Evolutionary conservation across 2,888 invertebrate species (phyloP).

Genomic region (Dolomedes plantarius): DNA sequence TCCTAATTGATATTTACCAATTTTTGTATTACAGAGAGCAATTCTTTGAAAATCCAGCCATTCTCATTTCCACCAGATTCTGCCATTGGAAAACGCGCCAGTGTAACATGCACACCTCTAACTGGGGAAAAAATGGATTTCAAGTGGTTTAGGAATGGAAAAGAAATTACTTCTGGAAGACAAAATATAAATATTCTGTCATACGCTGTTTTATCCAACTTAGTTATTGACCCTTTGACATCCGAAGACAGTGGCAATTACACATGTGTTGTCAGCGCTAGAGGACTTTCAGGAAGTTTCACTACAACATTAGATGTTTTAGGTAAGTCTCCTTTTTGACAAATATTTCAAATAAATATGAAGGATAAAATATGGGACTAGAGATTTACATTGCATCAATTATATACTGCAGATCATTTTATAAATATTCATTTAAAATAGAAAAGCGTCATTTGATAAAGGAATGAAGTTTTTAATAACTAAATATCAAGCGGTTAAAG

Average conservation of each 20-base stretch:
- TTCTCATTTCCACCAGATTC: slow-evolving; percentile 48
- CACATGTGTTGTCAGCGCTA: slow-evolving; percentile 42
- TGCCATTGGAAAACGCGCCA: slow-evolving; percentile 41
- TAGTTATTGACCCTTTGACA: slow-evolving; percentile 39
- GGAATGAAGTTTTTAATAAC: too few relatives aligned
- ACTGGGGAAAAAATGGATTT: slow-evolving; percentile 58
- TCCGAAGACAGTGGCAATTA: slow-evolving; percentile 62
- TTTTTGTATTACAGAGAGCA: slow-evolving; percentile 20
- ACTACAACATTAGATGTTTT: slow-evolving; percentile 47
- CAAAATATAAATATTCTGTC: slow-evolving; percentile 36
- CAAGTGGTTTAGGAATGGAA: slow-evolving; percentile 52
- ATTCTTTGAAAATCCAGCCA: slow-evolving; percentile 45
- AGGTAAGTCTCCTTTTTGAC: slow-evolving; percentile 23
- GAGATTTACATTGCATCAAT: too few relatives aligned
- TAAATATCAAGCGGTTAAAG: too few relatives aligned
- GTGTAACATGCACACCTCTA: slow-evolving; percentile 33
- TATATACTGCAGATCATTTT: too few relatives aligned
- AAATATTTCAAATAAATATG: background rate
- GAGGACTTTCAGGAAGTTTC: slow-evolving; percentile 35
- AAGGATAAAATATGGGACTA: too few relatives aligned
- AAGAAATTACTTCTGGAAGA: slow-evolving; percentile 16
- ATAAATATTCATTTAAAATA: too few relatives aligned
- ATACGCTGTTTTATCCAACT: slow-evolving; percentile 20
- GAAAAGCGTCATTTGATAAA: too few relatives aligned
- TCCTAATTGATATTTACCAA: too few relatives aligned